Evolutionary conservation across 2,888 invertebrate genomes (phyloP).

Genomic region (Drosophila austrosaltans): DNA sequence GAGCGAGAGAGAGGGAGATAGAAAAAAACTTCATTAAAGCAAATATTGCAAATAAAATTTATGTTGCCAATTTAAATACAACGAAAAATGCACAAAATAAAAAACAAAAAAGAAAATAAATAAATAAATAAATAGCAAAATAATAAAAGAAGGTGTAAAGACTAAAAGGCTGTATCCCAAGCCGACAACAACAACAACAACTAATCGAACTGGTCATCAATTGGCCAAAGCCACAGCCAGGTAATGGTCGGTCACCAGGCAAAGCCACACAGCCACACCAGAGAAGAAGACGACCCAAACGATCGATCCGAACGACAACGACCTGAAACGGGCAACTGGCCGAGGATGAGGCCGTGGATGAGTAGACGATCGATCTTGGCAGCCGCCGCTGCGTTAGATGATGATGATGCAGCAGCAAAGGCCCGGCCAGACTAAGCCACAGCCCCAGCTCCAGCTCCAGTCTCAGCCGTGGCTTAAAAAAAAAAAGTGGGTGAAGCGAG

Average conservation of each 20-base stretch:
- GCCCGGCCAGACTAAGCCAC: conserved; percentile 25
- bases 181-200: conserved; percentile 58
- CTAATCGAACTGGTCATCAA: conserved; percentile 80
- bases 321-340: conserved; percentile 55
- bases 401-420: conserved; percentile 44
- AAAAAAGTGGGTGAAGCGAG: conserved; percentile 39
- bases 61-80: conserved; percentile 77
- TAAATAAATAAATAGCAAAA: conserved; percentile 65
- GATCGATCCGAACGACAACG: conserved; percentile 25
- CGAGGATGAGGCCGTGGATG: conserved; percentile 27
- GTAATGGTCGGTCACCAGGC: conserved; percentile 69
- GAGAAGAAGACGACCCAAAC: conserved; percentile 37
- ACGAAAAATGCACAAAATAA: conserved; percentile 38
- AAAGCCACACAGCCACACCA: conserved; percentile 31
- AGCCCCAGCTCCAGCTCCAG: not conserved
- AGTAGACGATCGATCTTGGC: conserved; percentile 74
- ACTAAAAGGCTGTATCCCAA: conserved; percentile 64
- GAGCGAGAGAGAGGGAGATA: conserved; percentile 17
- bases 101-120: conserved; percentile 40
- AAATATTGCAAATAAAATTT: conserved; percentile 72
- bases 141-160: conserved; percentile 76
- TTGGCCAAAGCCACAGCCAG: conserved; percentile 72
- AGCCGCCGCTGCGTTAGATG: conserved; percentile 63
- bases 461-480: conserved; percentile 18
- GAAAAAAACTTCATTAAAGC: conserved; percentile 70